These are phyloP conservation scores for Hermatobates lingyangjiaoensis DNA, from an alignment of 1,140 invertebrate genomes.

Conservation along the genomic window DNA sequence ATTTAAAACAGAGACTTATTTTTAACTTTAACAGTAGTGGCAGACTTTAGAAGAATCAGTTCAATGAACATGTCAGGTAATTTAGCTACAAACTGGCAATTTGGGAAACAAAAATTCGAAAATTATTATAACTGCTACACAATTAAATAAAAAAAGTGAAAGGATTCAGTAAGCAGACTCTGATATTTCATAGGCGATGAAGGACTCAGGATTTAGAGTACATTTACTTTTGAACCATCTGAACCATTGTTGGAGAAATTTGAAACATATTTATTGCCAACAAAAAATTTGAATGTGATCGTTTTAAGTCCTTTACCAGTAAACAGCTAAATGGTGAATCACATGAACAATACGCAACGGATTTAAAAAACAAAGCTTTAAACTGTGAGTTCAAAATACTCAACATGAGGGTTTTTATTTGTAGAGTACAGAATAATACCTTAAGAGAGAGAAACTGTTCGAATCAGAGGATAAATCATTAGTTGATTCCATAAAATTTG, in stretches of 20 bases:
- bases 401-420: neutral
- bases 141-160: neutral
- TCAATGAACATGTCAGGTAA: conserved; percentile 1
- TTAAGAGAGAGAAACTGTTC: neutral
- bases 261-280: neutral
- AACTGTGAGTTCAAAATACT: neutral
- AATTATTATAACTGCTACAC: neutral
- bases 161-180: neutral
- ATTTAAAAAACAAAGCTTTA: neutral
- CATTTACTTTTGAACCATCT: neutral
- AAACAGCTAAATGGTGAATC: neutral
- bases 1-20: no score
- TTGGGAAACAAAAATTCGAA: neutral
- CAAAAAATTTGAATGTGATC: neutral
- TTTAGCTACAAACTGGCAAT: neutral
- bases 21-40: no score
- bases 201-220: neutral
- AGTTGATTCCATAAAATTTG: neutral
- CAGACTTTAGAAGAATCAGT: neutral
- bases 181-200: neutral
- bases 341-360: neutral
- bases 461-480: neutral
- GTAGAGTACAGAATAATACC: neutral
- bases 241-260: neutral
- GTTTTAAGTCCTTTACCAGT: neutral